These are phyloP conservation scores for Peromyscus maniculatus DNA, from an alignment of 2,113 vertebrate species.

Conservation along the genomic window DNA sequence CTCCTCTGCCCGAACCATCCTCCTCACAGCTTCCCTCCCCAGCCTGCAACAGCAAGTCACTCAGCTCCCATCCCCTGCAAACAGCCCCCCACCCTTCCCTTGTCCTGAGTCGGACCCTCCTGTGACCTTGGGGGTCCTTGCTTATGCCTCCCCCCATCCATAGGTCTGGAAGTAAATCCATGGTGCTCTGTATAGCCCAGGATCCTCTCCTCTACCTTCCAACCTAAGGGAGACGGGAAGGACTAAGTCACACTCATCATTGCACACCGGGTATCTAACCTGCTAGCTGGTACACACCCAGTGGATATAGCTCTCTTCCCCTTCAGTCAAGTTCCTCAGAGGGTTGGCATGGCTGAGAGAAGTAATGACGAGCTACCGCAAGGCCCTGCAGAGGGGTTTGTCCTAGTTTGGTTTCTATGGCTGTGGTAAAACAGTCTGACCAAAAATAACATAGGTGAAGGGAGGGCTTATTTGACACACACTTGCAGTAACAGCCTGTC, in stretches of 20 bases:
- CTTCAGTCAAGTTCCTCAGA: not conserved
- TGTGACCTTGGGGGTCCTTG: accelerated
- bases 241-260: not conserved
- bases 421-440: not conserved
- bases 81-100: not conserved
- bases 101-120: not conserved
- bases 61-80: no score
- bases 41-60: not conserved
- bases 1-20: not conserved
- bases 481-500: not conserved
- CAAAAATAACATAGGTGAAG: not conserved
- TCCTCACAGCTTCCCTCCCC: not conserved
- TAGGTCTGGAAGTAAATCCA: not conserved
- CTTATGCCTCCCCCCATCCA: not conserved
- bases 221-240: not conserved
- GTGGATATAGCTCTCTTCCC: not conserved
- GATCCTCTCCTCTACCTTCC: accelerated
- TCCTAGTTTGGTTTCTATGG: not conserved
- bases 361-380: not conserved
- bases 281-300: not conserved
- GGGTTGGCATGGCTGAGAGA: not conserved
- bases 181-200: not conserved
- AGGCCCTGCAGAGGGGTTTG: not conserved
- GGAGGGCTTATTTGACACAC: not conserved
- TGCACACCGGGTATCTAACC: not conserved